phyloP scores from a whole-genome alignment of 2,888 invertebrate species.

The Dolomedes plantarius region DNA sequence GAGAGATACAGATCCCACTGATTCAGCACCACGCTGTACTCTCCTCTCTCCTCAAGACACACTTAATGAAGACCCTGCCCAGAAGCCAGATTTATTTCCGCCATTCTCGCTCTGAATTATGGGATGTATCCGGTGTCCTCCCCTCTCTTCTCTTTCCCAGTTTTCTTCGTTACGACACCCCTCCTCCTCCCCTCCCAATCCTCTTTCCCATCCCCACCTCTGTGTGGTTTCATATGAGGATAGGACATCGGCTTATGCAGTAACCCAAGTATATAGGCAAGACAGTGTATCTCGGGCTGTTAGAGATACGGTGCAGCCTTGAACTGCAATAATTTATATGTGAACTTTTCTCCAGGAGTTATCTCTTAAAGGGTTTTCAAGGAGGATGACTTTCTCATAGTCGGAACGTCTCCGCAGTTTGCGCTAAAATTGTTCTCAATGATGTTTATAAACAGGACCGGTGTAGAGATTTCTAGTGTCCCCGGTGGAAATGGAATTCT shows the following conservation, averaged over 20 bases:
- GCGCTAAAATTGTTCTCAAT: constrained; percentile 7
- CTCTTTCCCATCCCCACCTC: too few species aligned
- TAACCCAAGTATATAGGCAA: constrained; percentile 31
- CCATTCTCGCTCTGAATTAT: constrained; percentile 68
- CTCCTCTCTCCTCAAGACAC: constrained; percentile 37
- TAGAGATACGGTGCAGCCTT: background rate
- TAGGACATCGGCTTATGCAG: constrained; percentile 44
- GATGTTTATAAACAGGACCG: constrained; percentile 42
- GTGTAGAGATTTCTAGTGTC: too few species aligned
- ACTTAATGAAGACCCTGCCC: constrained; percentile 69
- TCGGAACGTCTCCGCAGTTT: too few species aligned
- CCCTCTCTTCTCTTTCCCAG: constrained; percentile 25
- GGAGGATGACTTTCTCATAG: background rate
- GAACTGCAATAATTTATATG: constrained; percentile 52
- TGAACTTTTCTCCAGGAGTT: constrained; percentile 53
- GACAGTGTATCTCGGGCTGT: too few species aligned
- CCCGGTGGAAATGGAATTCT: background rate
- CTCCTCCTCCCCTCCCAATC: constrained; percentile 37
- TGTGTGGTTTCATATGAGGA: constrained; percentile 10
- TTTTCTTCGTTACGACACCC: constrained; percentile 65
- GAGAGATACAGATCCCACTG: constrained; percentile 54
- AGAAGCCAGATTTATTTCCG: constrained; percentile 71
- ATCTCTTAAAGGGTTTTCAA: constrained; percentile 47
- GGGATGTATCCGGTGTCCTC: constrained; percentile 65
- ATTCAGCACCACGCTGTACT: constrained; percentile 57